These are phyloP conservation scores for Solenopsis fugax DNA, from an alignment of 1,140 invertebrate species.

Conservation along the genomic window DNA sequence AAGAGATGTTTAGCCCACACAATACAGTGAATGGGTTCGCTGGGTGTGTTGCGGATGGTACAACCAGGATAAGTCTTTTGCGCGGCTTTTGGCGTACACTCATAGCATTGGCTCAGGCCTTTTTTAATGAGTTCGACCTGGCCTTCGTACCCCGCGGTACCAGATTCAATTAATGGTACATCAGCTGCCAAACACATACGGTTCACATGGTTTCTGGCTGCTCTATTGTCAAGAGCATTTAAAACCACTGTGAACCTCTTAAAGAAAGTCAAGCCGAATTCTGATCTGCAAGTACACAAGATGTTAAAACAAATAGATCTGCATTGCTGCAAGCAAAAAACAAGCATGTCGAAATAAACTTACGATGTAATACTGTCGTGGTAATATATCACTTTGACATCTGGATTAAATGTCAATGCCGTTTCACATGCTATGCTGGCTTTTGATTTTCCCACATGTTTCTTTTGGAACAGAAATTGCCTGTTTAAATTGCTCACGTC, in stretches of 20 bases:
- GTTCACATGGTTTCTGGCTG: conserved; percentile 99
- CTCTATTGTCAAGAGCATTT: conserved; percentile 99
- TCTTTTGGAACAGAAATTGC: conserved; percentile 98
- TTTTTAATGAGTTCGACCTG: conserved; percentile 96
- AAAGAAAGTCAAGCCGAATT: conserved; percentile 97
- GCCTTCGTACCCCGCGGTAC: conserved; percentile 98
- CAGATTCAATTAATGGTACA: conserved; percentile 98
- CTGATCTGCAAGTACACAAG: conserved; percentile 89
- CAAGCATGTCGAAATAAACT: conserved; percentile 75
- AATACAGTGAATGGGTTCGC: conserved; percentile 99
- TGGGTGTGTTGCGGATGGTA: conserved; percentile 99
- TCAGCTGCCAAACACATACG: conserved; percentile 98
- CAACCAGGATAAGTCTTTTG: conserved; percentile 98
- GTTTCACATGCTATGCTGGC: conserved; percentile 95
- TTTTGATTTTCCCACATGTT: conserved; percentile 99
- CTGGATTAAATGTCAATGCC: conserved; percentile 95
- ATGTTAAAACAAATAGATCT: neutral
- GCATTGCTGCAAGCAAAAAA: too few species aligned
- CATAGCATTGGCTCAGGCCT: conserved; percentile 97
- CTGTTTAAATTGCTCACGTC: conserved; percentile 99
- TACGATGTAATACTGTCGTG: conserved; percentile 98
- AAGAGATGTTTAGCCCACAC: conserved; percentile 99
- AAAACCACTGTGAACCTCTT: conserved; percentile 97
- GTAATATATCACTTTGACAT: conserved; percentile 95
- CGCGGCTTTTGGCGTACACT: conserved; percentile 96